Base-by-base conservation (phyloP, 2,888 invertebrate species). In the Acronicta alni region DNA sequence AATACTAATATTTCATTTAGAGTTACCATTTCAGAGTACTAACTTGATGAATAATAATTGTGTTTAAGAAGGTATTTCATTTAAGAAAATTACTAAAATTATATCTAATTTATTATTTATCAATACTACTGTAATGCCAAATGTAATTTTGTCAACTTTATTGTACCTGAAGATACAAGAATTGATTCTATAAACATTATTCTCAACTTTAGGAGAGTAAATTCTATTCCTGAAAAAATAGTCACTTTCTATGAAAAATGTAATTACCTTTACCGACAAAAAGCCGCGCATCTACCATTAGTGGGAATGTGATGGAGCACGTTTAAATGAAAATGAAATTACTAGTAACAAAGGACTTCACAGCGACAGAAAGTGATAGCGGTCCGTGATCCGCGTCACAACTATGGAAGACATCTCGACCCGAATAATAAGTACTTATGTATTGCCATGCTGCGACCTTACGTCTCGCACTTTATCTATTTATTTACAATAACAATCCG, bases 331-430 rank as follows among this genome's bases (percentile, higher is more conserved):
- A 89, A 91, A 89, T 80, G 84, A 87, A 89, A 90, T 89, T 86
- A 87, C 84, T 63, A 74, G 79, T 81, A 83, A 86, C 83, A 79
- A 80, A 78, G 80, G 78, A 80, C 80, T 85, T 81, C 80, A 72
- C 77, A 82, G 78, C 82, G 81, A 85, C 79, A 79, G 86, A 93
- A 92, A 93, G 92, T 89, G 91, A 92, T 84, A 89, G 88, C 80
- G 75, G 49, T 83, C 73, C 89, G 91, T 91, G 92, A 87, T 82
- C 76, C 23, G 91, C 81, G 75, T 89, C 60, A 66, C 75, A 85
- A 89, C 76, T 65, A 72, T 68, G 68, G 67, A 72, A 54, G 79
- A 80, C 71, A 70, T 79, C 83, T 77, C 77, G 64, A 61, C 65
- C 68, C 67, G 90, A 88, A 90, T 91, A 86, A 82, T 82, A 90